Conservation (phyloP, 2,113 vertebrate genomes). For the Perca schrenkii region DNA sequence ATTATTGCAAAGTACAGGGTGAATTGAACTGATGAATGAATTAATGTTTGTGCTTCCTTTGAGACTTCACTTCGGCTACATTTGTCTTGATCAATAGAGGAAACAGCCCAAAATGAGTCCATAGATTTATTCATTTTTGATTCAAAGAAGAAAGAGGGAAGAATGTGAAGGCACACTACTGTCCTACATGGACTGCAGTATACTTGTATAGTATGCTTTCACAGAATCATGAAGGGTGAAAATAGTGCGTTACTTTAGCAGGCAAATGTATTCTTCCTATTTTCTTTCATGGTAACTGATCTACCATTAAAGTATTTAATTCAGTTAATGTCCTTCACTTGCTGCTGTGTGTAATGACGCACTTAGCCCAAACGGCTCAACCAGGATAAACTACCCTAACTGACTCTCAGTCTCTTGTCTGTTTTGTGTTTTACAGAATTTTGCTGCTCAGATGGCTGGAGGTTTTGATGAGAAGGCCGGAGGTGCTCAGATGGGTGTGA, state of each 20-base stretch:
- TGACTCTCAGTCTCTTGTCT: constrained; percentile 24
- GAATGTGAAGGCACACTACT: not conserved
- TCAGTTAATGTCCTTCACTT: constrained; percentile 7
- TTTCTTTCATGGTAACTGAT: not conserved
- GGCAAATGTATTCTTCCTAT: not conserved
- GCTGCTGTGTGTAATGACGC: not conserved
- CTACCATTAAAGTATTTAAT: not conserved
- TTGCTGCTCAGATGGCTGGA: constrained; percentile 94
- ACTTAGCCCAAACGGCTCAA: not conserved
- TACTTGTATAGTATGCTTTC: not conserved
- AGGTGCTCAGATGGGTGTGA: constrained; percentile 91
- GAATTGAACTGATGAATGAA: not conserved
- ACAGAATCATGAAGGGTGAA: not conserved
- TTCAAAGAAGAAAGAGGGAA: not conserved
- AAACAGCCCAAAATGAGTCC: not conserved
- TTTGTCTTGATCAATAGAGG: not conserved
- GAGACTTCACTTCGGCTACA: not conserved
- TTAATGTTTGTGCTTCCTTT: not conserved
- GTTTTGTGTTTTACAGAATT: constrained; percentile 85
- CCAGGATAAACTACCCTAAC: not conserved
- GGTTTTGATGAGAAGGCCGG: constrained; percentile 96
- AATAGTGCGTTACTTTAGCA: not conserved
- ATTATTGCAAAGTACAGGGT: not conserved
- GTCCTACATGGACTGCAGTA: not conserved
- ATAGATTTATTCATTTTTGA: not conserved